Percentiles rank a stretch among this genome's conserved stretches.
These are phyloP conservation scores for Bufo bufo DNA, from an alignment of 2,113 vertebrate genomes.

Conservation along the genomic window DNA sequence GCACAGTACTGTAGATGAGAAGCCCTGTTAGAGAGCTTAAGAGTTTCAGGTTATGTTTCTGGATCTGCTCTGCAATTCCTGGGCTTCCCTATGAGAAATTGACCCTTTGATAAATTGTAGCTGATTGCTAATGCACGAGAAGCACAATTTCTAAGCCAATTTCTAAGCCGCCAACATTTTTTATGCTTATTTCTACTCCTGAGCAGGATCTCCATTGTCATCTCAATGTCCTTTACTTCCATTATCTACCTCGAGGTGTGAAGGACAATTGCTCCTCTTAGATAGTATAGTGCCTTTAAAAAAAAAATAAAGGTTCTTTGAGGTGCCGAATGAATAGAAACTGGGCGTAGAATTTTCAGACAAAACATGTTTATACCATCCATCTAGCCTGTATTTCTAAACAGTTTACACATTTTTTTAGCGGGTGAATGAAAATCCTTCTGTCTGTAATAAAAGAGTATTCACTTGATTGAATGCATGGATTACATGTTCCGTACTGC, in stretches of 20 bases:
- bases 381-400: background rate
- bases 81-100: too few relatives aligned
- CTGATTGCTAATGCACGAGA: too few relatives aligned
- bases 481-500: background rate
- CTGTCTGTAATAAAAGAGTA: background rate
- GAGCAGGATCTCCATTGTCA: background rate
- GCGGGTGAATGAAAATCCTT: too few relatives aligned
- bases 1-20: too few relatives aligned
- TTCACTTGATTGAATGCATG: background rate
- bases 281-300: background rate
- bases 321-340: background rate
- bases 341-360: background rate
- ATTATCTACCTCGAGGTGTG: background rate
- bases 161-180: too few relatives aligned
- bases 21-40: too few relatives aligned
- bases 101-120: too few relatives aligned
- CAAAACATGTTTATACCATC: conserved; percentile 21
- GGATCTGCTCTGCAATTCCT: too few relatives aligned
- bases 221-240: background rate
- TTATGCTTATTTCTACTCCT: too few relatives aligned
- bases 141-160: too few relatives aligned
- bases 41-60: too few relatives aligned
- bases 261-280: background rate
- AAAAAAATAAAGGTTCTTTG: background rate
- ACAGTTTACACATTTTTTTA: background rate